Evolutionary conservation across 2,113 vertebrate species (phyloP).

Genomic region (Scolopax mira): DNA sequence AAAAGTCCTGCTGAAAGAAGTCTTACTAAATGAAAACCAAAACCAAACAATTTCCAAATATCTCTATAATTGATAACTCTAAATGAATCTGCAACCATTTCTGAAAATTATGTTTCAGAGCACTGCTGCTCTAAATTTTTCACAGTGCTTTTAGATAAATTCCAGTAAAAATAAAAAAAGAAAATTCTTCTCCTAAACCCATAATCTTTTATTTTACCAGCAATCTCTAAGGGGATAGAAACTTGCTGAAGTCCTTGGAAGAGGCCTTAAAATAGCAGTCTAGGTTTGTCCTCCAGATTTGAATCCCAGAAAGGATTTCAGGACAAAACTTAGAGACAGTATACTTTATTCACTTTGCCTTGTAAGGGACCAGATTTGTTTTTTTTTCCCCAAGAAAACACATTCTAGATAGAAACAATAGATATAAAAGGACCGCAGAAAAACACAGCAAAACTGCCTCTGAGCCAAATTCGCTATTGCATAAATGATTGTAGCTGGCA

Average conservation of each 20-base stretch:
- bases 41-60: not conserved
- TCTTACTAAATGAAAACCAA: constrained; percentile 11
- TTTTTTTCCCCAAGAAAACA: not conserved
- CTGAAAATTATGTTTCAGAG: constrained; percentile 26
- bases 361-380: not conserved
- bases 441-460: not conserved
- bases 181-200: not conserved
- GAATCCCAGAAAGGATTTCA: not conserved
- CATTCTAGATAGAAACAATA: not conserved
- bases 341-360: not conserved
- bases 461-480: not conserved
- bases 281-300: not conserved
- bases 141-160: not conserved
- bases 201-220: not conserved
- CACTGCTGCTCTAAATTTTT: not conserved
- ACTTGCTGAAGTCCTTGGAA: not conserved
- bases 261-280: not conserved
- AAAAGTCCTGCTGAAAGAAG: constrained; percentile 46
- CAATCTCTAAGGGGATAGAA: not conserved
- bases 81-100: constrained; percentile 11
- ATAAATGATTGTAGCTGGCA: not conserved
- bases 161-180: not conserved
- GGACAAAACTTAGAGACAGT: not conserved
- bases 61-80: not conserved
- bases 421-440: not conserved